Conservation (phyloP, 2,113 vertebrate genomes). For the Monarcha castaneiventris region DNA sequence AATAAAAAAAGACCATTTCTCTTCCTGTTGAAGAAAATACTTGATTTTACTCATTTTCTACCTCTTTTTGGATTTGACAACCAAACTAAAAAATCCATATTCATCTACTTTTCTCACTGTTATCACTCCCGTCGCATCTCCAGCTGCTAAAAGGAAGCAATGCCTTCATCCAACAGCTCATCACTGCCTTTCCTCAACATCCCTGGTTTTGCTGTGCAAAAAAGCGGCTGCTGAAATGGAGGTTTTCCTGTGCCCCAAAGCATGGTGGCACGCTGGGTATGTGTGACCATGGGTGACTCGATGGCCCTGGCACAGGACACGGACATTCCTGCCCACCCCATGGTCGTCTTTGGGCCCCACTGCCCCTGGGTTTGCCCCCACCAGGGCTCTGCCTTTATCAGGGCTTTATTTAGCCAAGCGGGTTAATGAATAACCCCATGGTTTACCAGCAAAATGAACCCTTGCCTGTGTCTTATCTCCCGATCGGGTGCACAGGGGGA, state of each 20-base stretch:
- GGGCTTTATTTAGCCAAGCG: neutral
- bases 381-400: conserved; percentile 1
- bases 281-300: rapidly evolving
- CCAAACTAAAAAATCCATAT: conserved; percentile 30
- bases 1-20: neutral
- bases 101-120: neutral
- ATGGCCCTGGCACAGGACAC: neutral
- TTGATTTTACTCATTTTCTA: neutral
- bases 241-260: neutral
- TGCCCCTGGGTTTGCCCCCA: neutral
- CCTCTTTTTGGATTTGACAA: neutral
- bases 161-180: neutral
- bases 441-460: neutral
- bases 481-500: rapidly evolving
- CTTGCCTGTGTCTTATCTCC: neutral
- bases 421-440: conserved; percentile 59
- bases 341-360: rapidly evolving
- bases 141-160: conserved; percentile 3
- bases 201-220: neutral
- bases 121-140: neutral
- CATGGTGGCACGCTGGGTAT: neutral
- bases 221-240: neutral
- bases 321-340: neutral
- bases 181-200: neutral
- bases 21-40: neutral